Conservation (phyloP, 2,797 vertebrate genomes). For the Takifugu ocellatus region DNA sequence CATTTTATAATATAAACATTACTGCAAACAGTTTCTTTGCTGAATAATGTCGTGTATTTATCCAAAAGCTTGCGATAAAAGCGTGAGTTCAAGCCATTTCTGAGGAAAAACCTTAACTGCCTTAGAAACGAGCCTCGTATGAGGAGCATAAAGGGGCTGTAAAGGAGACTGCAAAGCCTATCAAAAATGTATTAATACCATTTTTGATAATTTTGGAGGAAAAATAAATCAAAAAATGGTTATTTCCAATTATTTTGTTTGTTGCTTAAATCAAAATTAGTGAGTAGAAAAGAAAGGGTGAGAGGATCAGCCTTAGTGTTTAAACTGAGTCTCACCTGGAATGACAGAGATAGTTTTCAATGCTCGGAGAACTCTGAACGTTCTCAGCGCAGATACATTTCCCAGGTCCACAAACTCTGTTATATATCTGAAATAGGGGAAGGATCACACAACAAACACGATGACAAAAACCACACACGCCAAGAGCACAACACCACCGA, state of each 20-base stretch:
- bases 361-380: slow-evolving; percentile 99
- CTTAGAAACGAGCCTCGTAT: slow-evolving; percentile 53
- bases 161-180: slow-evolving; percentile 91
- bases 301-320: slow-evolving; percentile 82
- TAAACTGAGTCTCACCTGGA: slow-evolving; percentile 98
- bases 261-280: slow-evolving; percentile 68
- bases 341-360: slow-evolving; percentile 99
- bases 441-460: slow-evolving; percentile 96
- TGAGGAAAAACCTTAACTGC: slow-evolving; percentile 57
- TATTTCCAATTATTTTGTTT: slow-evolving; percentile 72
- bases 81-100: slow-evolving; percentile 41
- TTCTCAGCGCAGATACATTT: slow-evolving; percentile 99
- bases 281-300: slow-evolving; percentile 76
- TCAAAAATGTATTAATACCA: slow-evolving; percentile 83
- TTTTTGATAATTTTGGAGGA: slow-evolving; percentile 81
- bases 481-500: slow-evolving; percentile 82
- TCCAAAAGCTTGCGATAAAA: slow-evolving; percentile 31
- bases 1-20: background rate
- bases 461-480: slow-evolving; percentile 95
- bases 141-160: slow-evolving; percentile 58
- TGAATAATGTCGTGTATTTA: slow-evolving; percentile 26
- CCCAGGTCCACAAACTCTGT: slow-evolving; percentile 99
- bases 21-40: slow-evolving; percentile 19
- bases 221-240: slow-evolving; percentile 75
- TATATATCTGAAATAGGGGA: slow-evolving; percentile 99